Evolutionary conservation across 1,140 invertebrate species (phyloP), one percentile per base, ranked within the genome.

Genomic region (Drosophila nannoptera): DNA sequence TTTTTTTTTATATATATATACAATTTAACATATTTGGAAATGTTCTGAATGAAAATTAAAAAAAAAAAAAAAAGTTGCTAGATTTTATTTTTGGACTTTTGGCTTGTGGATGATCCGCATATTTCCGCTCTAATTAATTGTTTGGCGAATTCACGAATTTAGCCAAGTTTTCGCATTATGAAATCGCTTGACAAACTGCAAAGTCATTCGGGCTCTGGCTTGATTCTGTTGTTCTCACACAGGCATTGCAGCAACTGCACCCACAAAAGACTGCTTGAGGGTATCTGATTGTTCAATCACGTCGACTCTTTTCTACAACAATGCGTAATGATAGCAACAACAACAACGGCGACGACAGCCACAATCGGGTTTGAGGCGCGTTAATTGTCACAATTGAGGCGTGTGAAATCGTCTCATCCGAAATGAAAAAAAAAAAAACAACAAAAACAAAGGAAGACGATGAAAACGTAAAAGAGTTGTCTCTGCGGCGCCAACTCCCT

Each of bases 361-460:
- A 32, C 32, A 50, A 65, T 22, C 16, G 50, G 48, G 60, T 59
- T 33, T 45, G 55, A 54, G 49, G 61, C 73, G 77, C 74, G 77
- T 77, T 86, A 86, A 86, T 81, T 86, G 81, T 86, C 77, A 86
- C 81, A 86, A 86, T 86, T 86, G 81, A 77, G 67, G 81, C 81
- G 81, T 86, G 80, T 77, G 81, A 81, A 84, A 67, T 77, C 67
- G 64, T 66, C 71, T 74, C 60, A 58, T 74, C 35, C 50, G 36
- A 46, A 73, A 65, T 38, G 35, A 22, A 22, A 22, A 22, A 22
- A 1, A 22, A 22, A 22, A 22, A 3, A 22, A 22, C 22, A 22
- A 22, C 22, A 22, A 22, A 22, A 22, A 22, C 22, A 22, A 22
- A 22, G 22, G 22, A 22, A 22, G 22, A 22, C 22, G 22, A 22